Base-by-base conservation (phyloP, 2,888 invertebrate species). In the Chrysolina americana region DNA sequence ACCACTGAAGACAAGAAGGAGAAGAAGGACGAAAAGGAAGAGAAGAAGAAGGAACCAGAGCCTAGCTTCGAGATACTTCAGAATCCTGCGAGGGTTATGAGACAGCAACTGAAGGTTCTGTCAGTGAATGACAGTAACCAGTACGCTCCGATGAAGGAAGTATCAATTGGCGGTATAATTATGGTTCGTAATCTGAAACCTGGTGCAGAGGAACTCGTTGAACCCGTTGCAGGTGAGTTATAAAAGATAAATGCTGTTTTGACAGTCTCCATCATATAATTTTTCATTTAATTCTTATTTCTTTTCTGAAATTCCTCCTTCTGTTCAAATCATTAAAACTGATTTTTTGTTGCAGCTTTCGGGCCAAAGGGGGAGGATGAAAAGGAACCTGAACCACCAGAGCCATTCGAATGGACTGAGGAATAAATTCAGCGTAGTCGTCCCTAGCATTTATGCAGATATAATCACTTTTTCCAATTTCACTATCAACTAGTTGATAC, bases 321-420 rank as follows among this genome's bases (percentile, higher is more conserved):
- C 21, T 28, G 10, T 28, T 44, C 17, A 19, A 56, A 23, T 59
- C 41, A 17, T 19, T 19, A 36, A 59, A n/a, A 19, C 19, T 53
- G 17, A 44, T 68, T 65, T 56, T 50, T 70, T 74, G 48, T 77
- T 73, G 13, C 85, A 86, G 96, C 96, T 0, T 96, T 95, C 84
- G 96, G 96, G 0, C 96, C 95, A 2, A 96, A 96, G 87, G 93
- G 94, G 19, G 98, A 98, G 79, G 98, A 98, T 84, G 97, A 97
- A 83, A 96, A 96, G 85, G 98, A 99, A 88, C 98, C 98, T 0
- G 97, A 97, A 84, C 97, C 98, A 59, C 98, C 98, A 85, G 98
- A 98, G 90, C 97, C 98, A 79, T 99, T 99, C 87, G 98, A 98
- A 89, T 99, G 96, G 89, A 92, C 93, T 82, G 98, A 98, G 88